phyloP scores from a whole-genome alignment of 2,113 vertebrate species.

The Phylloscopus whistleri region DNA sequence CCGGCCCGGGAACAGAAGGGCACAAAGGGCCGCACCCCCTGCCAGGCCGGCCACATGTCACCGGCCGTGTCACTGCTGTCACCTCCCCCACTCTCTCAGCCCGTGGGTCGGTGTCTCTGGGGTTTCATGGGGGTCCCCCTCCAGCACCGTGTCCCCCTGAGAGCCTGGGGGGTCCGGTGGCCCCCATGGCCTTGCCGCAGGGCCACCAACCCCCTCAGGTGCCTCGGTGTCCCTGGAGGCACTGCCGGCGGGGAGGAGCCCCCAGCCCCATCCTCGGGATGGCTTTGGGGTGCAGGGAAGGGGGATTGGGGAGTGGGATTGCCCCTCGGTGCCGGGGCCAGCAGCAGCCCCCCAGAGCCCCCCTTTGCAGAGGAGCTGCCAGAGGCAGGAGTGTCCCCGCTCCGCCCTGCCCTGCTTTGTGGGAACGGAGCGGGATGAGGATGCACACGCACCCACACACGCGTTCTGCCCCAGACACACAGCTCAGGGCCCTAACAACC shows the following conservation, averaged over 20 bases:
- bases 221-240: rapidly evolving
- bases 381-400: neutral
- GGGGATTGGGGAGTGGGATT: rapidly evolving
- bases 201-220: rapidly evolving
- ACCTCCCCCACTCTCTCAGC: neutral
- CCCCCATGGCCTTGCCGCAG: neutral
- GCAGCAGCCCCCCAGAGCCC: neutral
- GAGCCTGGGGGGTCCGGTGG: neutral
- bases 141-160: rapidly evolving
- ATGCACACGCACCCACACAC: rapidly evolving
- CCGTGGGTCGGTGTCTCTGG: neutral
- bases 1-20: neutral
- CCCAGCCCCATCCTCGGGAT: neutral
- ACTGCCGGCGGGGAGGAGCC: rapidly evolving
- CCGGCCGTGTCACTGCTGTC: neutral
- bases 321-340: neutral
- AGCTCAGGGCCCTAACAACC: rapidly evolving
- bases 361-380: neutral
- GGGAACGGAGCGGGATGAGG: neutral
- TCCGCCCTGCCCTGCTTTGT: neutral
- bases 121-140: neutral
- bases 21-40: neutral
- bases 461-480: neutral
- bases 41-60: neutral
- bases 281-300: neutral